phyloP scores from a whole-genome alignment of 2,797 vertebrate species.

The Poecilia gillii region DNA sequence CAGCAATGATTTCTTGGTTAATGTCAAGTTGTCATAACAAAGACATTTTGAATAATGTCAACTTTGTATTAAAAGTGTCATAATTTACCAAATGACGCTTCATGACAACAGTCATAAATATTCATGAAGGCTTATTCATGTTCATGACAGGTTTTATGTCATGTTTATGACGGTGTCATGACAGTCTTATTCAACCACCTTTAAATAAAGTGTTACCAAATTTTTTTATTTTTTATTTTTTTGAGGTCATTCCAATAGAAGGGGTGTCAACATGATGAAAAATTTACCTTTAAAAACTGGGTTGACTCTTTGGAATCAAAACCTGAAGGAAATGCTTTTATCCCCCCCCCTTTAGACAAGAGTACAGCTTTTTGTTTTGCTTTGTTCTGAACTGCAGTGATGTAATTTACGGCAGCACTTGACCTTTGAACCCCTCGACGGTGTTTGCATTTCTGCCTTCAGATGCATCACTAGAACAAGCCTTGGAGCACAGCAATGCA shows the following conservation, averaged over 20 bases:
- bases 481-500: not conserved
- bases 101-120: too few relatives aligned
- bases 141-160: too few relatives aligned
- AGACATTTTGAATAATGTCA: too few relatives aligned
- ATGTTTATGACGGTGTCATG: too few relatives aligned
- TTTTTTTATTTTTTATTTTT: not conserved
- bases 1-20: too few relatives aligned
- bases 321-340: not conserved
- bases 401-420: not conserved
- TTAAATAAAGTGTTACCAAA: too few relatives aligned
- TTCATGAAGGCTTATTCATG: too few relatives aligned
- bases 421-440: not conserved
- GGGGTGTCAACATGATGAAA: not conserved
- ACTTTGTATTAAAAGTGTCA: too few relatives aligned
- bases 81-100: too few relatives aligned
- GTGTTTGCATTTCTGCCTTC: not conserved
- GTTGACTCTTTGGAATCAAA: not conserved
- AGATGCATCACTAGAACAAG: not conserved
- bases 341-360: not conserved
- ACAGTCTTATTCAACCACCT: too few relatives aligned
- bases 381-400: not conserved
- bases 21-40: too few relatives aligned
- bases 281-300: not conserved
- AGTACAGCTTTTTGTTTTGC: not conserved
- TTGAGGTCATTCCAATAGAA: not conserved